Conservation (phyloP, 2,113 vertebrate genomes). For the mouse (Mus musculus) region DNA sequence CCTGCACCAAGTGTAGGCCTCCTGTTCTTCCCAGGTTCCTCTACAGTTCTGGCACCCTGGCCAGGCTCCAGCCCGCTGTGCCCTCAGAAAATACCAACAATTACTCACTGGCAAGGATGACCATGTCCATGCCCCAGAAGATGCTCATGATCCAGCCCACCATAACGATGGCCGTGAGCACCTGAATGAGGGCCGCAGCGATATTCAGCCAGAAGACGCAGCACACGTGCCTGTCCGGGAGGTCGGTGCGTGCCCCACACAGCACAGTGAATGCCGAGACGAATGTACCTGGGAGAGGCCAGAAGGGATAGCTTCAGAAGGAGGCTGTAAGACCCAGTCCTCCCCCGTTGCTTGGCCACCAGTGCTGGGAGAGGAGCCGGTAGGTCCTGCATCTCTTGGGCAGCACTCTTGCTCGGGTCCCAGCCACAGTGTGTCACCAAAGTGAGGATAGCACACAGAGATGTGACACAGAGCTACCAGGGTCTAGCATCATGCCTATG, state of each 20-base stretch:
- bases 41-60: rapidly evolving
- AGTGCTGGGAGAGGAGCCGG: background rate
- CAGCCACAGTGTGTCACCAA: background rate
- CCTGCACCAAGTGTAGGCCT: background rate
- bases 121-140: slow-evolving; percentile 99
- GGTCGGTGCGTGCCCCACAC: slow-evolving; percentile 95
- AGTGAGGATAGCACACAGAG: rapidly evolving
- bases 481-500: background rate
- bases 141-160: slow-evolving; percentile 99
- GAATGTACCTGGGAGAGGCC: slow-evolving; percentile 91
- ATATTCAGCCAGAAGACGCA: slow-evolving; percentile 99
- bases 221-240: slow-evolving; percentile 94
- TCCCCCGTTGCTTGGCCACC: background rate
- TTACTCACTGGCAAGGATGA: slow-evolving; percentile 98
- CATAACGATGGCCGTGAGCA: slow-evolving; percentile 97
- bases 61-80: background rate
- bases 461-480: rapidly evolving
- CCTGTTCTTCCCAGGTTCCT: background rate
- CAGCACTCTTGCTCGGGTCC: background rate
- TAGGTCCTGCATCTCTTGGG: rapidly evolving
- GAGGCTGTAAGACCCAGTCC: rapidly evolving
- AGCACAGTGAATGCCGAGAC: slow-evolving; percentile 97
- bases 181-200: slow-evolving; percentile 96
- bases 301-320: slow-evolving; percentile 6
- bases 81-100: slow-evolving; percentile 49